These are phyloP conservation scores for Spongilla lacustris DNA, from an alignment of 37 sponge, comb jelly and placozoan species.

Conservation along the genomic window DNA sequence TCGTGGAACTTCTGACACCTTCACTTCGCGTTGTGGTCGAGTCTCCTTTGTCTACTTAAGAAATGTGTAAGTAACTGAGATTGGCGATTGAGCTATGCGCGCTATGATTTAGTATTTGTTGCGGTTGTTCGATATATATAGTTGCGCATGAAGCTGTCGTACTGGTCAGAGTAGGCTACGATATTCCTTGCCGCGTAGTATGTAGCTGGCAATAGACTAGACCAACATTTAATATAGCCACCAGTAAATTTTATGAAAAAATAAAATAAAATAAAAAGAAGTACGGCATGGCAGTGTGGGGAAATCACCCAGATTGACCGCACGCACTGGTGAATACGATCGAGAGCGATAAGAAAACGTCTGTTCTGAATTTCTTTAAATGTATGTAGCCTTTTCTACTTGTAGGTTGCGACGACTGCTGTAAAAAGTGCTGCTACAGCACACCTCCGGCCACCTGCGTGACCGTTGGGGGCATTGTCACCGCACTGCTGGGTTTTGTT, in stretches of 20 bases:
- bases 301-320: no score
- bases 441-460: slow-evolving; percentile 58
- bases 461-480: slow-evolving; percentile 5
- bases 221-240: no score
- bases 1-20: neutral
- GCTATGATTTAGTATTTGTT: neutral
- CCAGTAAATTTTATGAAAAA: no score
- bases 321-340: no score
- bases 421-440: slow-evolving; percentile 78
- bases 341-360: no score
- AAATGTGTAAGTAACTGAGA: neutral
- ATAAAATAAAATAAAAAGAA: no score
- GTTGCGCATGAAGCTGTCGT: neutral
- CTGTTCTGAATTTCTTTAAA: no score
- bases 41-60: neutral
- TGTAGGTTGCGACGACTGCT: slow-evolving; percentile 54
- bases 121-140: neutral
- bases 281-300: no score
- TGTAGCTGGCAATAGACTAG: no score
- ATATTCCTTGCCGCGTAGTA: no score
- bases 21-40: neutral
- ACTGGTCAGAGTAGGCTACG: neutral
- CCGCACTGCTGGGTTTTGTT: slow-evolving; percentile 48
- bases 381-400: neutral
- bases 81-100: no score